Base-by-base conservation (phyloP, 2,113 vertebrate genomes). In the Brevimyrus niger region DNA sequence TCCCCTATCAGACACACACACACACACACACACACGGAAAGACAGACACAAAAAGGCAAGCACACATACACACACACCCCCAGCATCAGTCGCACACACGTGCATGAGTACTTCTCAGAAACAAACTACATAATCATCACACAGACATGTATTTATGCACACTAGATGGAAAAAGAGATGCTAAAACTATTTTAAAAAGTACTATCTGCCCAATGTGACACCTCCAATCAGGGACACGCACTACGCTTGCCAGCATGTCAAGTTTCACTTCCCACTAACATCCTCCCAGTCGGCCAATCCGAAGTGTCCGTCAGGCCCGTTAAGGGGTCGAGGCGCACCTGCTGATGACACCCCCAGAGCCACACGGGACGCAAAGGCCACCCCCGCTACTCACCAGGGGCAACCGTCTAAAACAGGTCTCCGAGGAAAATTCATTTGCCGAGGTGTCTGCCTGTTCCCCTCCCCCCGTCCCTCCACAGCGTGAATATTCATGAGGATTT, bases 401-500 rank as follows among this genome's bases (percentile, higher is more conserved):
- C 93, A 90, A 92, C 91, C 90, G 90, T 93, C 93, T 94, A 92
- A 91, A 95, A 94, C 93, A 95, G 93, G 94, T 93, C 91, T 92
- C 94, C 93, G 91, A 91, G 92, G 93, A 94, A 95, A 94, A 95
- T 95, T 94, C 95, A 95, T 95, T 95, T 95, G 95, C 95, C 94
- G 94, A 94, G 89, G 94, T 94, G 93, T 95, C 95, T 95, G 94
- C 93, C 93, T 93, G 92, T 94, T 89, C 89, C 93, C 93, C 17
- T 93, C 92, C 92, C 93, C 92, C 91, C 91, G 90, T 93, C 93
- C 91, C 95, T 92, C 92, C 91, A 90, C 93, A 88, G 90, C 94
- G 94, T 96, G 95, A 96, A 96, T 96, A 96, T 96, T 96, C 96
- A 96, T 96, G 96, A 96, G 95, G 96, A 96, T 96, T 96, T 96